Evolutionary conservation across 2,888 invertebrate genomes (phyloP).

Genomic region (Xanthorhoe spadicearia): DNA sequence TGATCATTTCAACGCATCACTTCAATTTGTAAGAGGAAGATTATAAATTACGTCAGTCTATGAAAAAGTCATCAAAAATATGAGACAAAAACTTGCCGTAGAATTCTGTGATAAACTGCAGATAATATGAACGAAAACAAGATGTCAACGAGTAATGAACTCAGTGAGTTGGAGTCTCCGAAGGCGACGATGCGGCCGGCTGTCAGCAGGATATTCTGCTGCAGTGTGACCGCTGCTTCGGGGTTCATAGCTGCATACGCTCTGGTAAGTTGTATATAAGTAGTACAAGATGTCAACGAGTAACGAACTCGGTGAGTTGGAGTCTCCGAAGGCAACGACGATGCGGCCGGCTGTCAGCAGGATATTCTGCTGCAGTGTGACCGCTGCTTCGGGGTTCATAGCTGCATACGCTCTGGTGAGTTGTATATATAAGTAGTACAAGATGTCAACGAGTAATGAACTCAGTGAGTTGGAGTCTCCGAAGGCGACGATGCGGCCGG

Average conservation of each 20-base stretch:
- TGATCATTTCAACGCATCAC: no score
- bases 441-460: slow-evolving; percentile 74
- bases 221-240: slow-evolving; percentile 80
- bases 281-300: slow-evolving; percentile 66
- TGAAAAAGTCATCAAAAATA: neutral
- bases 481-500: slow-evolving; percentile 76
- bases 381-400: slow-evolving; percentile 79
- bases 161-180: slow-evolving; percentile 67
- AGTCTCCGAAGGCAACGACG: slow-evolving; percentile 63
- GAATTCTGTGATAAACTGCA: neutral
- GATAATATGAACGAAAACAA: slow-evolving; percentile 38
- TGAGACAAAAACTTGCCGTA: neutral
- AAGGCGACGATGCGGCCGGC: slow-evolving; percentile 78
- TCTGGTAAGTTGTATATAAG: slow-evolving; percentile 62
- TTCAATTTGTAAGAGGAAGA: neutral
- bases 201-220: slow-evolving; percentile 77
- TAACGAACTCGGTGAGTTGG: slow-evolving; percentile 70
- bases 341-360: slow-evolving; percentile 80
- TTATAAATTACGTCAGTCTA: neutral
- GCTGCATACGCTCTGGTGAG: slow-evolving; percentile 82
- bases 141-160: slow-evolving; percentile 74
- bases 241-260: slow-evolving; percentile 82
- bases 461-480: slow-evolving; percentile 67
- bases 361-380: slow-evolving; percentile 82
- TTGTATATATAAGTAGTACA: slow-evolving; percentile 28